Evolutionary conservation across 2,113 vertebrate genomes (phyloP), one percentile per base, ranked within the genome.

Genomic region (Pleuronectes platessa): DNA sequence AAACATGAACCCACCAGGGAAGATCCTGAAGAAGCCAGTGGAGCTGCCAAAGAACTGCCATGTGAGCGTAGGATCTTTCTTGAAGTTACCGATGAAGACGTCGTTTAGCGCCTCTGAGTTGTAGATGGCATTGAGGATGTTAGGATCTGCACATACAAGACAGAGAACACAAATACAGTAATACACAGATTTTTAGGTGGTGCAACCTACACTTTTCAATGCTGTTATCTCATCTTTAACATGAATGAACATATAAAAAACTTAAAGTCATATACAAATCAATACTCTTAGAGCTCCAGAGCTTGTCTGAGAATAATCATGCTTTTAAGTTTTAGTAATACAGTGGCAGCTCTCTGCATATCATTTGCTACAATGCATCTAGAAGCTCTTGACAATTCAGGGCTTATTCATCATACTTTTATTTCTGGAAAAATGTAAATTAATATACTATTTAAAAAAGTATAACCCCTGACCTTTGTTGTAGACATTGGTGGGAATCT

Each of bases 31-130:
- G 92, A 99, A 99, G 5, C 98, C 98, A 0, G 96, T 94, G 21
- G 97, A 95, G 74, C 97, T 99, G 88, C 98, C 97, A 12, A 99
- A 99, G 90, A 95, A 99, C 76, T 99, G 98, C 98, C 98, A 99
- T 42, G 97, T 99, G 78, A 99, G 90, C 0, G 98, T 99, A 0
- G 97, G 97, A 55, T 99, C 98, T 86, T 96, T 96, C 90, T 94
- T 95, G 56, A 99, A 99, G 91, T 99, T 99, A 54, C 91, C 89
- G 85, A 97, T 95, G 71, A 98, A 99, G 67, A 99, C 69, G 3
- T 96, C 91, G 4, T 99, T 99, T 79, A 99, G 86, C n/a, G 97
- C 96, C 92, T 99, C 98, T 0, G 98, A 98, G 96, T 97, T 98
- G 87, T 97, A 99, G 82, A 98, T 95, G 0, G 97, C 97, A 2